Base-by-base conservation (phyloP, 2,113 vertebrate genomes). In the Alces alces region DNA sequence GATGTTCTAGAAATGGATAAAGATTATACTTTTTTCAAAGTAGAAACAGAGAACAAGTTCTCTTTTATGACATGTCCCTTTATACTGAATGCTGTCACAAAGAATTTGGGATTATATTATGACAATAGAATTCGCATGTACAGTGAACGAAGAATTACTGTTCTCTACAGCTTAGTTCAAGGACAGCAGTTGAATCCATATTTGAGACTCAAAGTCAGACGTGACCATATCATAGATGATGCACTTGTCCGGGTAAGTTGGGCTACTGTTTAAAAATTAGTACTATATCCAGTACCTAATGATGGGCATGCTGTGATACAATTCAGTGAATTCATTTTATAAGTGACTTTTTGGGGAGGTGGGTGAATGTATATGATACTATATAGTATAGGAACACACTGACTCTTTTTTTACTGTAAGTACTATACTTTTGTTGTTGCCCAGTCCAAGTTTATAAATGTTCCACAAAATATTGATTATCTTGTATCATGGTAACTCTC, bases 1-100 rank as follows among this genome's bases (percentile, higher is more conserved):
- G 99, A 99, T 61, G 99, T 99, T 96, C 99, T 99, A 97, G 99
- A 99, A 99, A 99, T 99, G 99, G 99, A 99, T 99, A 99, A 99
- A 98, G 99, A 99, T 97, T 99, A 99, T 97, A 99, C 99, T 89
- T 99, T 99, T 98, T 99, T 99, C 98, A 99, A 99, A 98, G 99
- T 99, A 97, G 99, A 99, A 93, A 99, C 99, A 2, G 99, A 99
- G 98, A 99, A 99, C 87, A 99, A 99, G 98, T 99, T 99, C 98
- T 99, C 99, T 89, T 99, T 99, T 98, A 99, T 99, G 99, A 99
- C 99, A 80, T 99, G 99, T 97, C 99, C 99, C 85, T 99, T 99
- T 98, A 99, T 99, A 98, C 98, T 99, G 98, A 99, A 99, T 88
- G 99, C 99, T 89, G 99, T 99, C 98, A 99, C 99, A 94, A 99